Evolutionary conservation across 2,888 invertebrate genomes (phyloP).

Genomic region (Venustoraphidia nigricollis): DNA sequence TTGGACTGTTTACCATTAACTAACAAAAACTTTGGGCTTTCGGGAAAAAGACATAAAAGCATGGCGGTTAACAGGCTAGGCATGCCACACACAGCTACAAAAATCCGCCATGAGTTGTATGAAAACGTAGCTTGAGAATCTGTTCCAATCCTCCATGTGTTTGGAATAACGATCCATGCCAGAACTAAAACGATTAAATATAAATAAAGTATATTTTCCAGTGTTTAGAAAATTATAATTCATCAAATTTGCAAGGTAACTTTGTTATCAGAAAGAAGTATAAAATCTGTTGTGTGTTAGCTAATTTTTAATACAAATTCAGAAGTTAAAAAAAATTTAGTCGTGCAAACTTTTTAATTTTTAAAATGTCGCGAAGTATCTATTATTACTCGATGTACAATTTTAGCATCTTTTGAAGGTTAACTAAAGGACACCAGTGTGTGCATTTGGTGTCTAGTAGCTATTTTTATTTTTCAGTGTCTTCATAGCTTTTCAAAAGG

Average conservation of each 20-base stretch:
- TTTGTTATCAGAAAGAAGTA: constrained; percentile 7
- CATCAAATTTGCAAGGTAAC: constrained; percentile 2
- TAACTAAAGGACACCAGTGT: too few relatives aligned
- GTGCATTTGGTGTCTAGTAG: too few relatives aligned
- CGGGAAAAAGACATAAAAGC: constrained; percentile 35
- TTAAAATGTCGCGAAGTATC: too few relatives aligned
- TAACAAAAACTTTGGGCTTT: constrained; percentile 39
- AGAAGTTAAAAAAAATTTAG: too few relatives aligned
- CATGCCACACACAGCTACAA: constrained; percentile 42
- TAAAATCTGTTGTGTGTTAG: too few relatives aligned
- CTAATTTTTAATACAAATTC: too few relatives aligned
- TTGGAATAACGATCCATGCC: constrained; percentile 15
- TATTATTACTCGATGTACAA: too few relatives aligned
- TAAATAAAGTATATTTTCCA: not conserved
- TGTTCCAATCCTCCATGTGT: constrained; percentile 2
- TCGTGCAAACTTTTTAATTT: too few relatives aligned
- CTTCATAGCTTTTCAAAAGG: too few relatives aligned
- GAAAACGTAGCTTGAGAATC: constrained; percentile 11
- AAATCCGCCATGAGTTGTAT: constrained; percentile 47
- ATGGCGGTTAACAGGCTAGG: constrained; percentile 37
- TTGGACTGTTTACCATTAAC: constrained; percentile 32
- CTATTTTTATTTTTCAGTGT: too few relatives aligned
- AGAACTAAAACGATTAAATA: constrained; percentile 6
- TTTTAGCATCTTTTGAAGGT: too few relatives aligned
- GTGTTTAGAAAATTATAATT: not conserved